Conservation (phyloP, 2,888 invertebrate species). For the Apoderus coryli region DNA sequence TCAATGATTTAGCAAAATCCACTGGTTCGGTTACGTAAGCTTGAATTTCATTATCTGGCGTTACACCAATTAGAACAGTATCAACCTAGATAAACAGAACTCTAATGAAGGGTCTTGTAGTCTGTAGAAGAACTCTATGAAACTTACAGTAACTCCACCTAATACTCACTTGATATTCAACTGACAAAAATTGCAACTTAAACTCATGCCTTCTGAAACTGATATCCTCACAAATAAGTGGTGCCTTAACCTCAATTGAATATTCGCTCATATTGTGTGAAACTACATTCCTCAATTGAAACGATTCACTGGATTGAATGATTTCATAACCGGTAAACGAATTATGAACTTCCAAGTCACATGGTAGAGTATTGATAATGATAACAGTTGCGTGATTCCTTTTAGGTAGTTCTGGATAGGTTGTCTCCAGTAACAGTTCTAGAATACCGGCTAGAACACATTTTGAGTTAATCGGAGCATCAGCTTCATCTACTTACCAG, state of each 20-base stretch:
- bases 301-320: slow-evolving; percentile 24
- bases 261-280: slow-evolving; percentile 26
- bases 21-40: slow-evolving; percentile 42
- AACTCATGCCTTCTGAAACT: slow-evolving; percentile 22
- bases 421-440: slow-evolving; percentile 39
- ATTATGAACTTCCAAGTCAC: slow-evolving; percentile 34
- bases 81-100: slow-evolving; percentile 24
- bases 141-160: not conserved
- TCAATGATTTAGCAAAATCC: slow-evolving; percentile 42
- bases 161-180: slow-evolving; percentile 25
- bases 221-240: slow-evolving; percentile 26
- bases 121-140: no score
- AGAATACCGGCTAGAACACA: slow-evolving; percentile 35
- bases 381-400: slow-evolving; percentile 37
- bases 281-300: slow-evolving; percentile 26
- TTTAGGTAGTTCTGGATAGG: slow-evolving; percentile 31
- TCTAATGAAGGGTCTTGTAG: not conserved
- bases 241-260: slow-evolving; percentile 26
- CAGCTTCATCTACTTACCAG: slow-evolving; percentile 10
- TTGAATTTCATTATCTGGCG: slow-evolving; percentile 33
- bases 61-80: slow-evolving; percentile 30
- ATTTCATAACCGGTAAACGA: slow-evolving; percentile 23
- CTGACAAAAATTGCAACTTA: slow-evolving; percentile 20
- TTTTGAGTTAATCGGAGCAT: not conserved
- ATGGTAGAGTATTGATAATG: slow-evolving; percentile 48